Percentiles rank a stretch among this genome's conserved stretches.
phyloP scores from a whole-genome alignment of 2,113 vertebrate genomes.

The Hippocampus barbouri region DNA sequence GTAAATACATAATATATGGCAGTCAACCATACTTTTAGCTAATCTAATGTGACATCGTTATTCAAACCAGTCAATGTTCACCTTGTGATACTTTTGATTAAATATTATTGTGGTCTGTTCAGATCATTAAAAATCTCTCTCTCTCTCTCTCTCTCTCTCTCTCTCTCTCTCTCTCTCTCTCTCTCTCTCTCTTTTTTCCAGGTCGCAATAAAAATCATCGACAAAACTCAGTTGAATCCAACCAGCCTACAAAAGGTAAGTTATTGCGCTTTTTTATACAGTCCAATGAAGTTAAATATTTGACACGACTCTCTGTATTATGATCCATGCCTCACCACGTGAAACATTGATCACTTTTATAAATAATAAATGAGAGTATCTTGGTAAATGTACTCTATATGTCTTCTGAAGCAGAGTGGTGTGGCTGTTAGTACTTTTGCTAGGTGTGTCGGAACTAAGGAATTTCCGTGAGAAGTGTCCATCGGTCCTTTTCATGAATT shows the following conservation, averaged over 20 bases:
- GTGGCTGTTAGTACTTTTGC: no score
- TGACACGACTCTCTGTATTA: no score
- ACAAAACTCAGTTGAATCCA: slow-evolving; percentile 79
- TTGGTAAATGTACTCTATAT: no score
- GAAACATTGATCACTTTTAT: no score
- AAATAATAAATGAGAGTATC: not conserved
- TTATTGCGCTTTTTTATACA: not conserved
- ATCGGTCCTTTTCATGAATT: no score
- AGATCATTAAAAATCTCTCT: slow-evolving; percentile 9
- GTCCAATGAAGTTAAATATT: not conserved
- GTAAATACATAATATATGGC: no score
- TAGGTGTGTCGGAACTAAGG: no score
- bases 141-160: not conserved
- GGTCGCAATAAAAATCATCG: slow-evolving; percentile 80
- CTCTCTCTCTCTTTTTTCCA: slow-evolving; percentile 48
- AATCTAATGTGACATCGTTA: not conserved
- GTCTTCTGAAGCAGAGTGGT: no score
- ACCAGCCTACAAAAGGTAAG: slow-evolving; percentile 78
- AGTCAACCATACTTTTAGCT: not conserved
- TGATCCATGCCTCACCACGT: no score
- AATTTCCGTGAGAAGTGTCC: no score
- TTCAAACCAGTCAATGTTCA: not conserved
- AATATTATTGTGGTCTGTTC: not conserved
- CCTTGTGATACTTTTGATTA: not conserved
- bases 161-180: not conserved